Conservation (phyloP, 2,113 vertebrate genomes). For the Desmodus rotundus region DNA sequence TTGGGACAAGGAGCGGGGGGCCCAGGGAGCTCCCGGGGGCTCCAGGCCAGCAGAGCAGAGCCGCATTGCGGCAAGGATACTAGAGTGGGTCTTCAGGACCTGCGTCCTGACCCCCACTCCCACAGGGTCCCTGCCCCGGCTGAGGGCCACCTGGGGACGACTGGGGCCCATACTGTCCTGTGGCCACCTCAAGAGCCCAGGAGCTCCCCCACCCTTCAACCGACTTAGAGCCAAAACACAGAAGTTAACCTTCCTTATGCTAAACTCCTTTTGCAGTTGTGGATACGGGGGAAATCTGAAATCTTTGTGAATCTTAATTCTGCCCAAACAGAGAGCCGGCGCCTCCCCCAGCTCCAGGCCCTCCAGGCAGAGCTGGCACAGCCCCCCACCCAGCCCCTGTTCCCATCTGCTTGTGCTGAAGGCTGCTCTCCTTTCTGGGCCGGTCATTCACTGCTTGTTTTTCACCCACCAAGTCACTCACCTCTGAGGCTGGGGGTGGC, state of each 20-base stretch:
- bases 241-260: neutral
- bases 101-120: neutral
- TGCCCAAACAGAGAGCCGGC: neutral
- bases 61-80: rapidly evolving
- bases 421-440: neutral
- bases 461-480: neutral
- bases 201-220: neutral
- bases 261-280: neutral
- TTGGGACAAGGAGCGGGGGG: neutral
- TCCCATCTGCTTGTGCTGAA: rapidly evolving
- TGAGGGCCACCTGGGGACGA: neutral
- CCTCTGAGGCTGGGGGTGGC: neutral
- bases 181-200: neutral
- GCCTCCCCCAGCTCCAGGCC: neutral
- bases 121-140: neutral
- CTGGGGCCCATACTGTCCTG: neutral
- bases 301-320: neutral
- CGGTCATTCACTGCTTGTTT: neutral
- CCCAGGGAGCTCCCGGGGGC: too few relatives aligned
- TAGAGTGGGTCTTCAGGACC: rapidly evolving
- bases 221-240: neutral
- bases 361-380: neutral
- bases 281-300: neutral
- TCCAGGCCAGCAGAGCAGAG: neutral
- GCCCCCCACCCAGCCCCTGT: neutral